These are phyloP conservation scores for Cerastis rubricosa DNA, from an alignment of 2,888 invertebrate species.

Conservation along the genomic window DNA sequence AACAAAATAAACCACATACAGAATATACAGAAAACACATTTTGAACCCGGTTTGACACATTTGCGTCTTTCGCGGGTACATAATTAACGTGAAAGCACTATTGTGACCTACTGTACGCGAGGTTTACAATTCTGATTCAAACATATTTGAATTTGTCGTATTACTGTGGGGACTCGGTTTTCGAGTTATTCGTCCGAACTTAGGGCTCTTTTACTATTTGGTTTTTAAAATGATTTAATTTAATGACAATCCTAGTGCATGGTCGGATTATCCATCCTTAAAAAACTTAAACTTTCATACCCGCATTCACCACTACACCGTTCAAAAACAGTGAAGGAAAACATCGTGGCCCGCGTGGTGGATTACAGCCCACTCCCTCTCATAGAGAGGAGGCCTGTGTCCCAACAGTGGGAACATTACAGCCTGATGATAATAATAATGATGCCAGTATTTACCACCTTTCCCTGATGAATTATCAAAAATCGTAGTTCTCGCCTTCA, in stretches of 20 bases:
- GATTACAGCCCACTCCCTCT: no score
- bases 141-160: conserved; percentile 18
- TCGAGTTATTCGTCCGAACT: not conserved
- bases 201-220: no score
- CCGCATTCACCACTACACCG: no score
- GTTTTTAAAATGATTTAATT: not conserved
- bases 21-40: not conserved
- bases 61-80: conserved; percentile 25
- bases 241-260: not conserved
- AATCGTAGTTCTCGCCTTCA: not conserved
- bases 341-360: no score
- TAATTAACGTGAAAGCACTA: conserved; percentile 57
- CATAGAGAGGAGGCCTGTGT: no score
- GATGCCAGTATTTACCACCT: not conserved
- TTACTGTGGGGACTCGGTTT: not conserved
- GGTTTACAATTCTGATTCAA: conserved; percentile 37
- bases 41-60: conserved; percentile 16
- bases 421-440: no score
- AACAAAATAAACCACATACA: not conserved
- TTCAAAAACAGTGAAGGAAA: no score
- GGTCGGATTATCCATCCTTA: not conserved
- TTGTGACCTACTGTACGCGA: conserved; percentile 31
- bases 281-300: not conserved
- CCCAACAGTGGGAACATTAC: no score
- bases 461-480: not conserved